A percentile compares a stretch with the other conserved stretches of the same genome.
Conservation (phyloP, 2,113 vertebrate species). For the Hydrochoerus hydrochaeris region DNA sequence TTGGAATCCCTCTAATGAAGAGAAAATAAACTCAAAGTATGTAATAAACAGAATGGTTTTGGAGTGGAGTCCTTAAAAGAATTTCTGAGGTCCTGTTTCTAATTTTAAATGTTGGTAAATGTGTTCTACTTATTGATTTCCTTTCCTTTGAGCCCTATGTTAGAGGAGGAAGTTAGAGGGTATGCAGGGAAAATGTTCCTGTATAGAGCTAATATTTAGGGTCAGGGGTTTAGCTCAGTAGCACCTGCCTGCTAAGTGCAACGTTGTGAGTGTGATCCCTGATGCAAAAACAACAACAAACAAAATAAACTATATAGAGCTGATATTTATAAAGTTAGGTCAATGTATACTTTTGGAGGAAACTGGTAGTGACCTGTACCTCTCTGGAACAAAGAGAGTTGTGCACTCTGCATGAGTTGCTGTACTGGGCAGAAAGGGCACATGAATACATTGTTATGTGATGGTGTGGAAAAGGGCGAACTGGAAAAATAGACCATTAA, state of each 20-base stretch:
- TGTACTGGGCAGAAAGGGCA: neutral
- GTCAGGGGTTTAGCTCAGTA: no score
- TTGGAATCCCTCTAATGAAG: neutral
- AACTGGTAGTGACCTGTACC: neutral
- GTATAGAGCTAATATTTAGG: no score
- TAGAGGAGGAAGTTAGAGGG: neutral
- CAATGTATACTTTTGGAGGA: neutral
- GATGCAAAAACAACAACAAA: no score
- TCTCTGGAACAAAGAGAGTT: neutral
- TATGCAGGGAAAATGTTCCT: neutral
- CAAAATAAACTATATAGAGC: neutral
- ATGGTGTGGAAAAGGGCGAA: neutral
- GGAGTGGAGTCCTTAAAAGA: constrained; percentile 29
- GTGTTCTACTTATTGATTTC: neutral
- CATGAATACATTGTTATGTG: no score
- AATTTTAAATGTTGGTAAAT: neutral
- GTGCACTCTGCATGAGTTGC: neutral
- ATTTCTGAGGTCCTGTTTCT: neutral
- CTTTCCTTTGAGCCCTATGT: neutral
- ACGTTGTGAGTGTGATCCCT: no score
- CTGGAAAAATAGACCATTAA: neutral
- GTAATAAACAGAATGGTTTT: neutral
- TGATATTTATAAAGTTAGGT: neutral
- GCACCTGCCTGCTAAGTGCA: no score
- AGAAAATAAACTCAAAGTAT: neutral